Percentiles rank a stretch among this genome's conserved stretches.
Evolutionary conservation across 2,888 invertebrate species (phyloP).

Genomic region (Dendrolimus houi): DNA sequence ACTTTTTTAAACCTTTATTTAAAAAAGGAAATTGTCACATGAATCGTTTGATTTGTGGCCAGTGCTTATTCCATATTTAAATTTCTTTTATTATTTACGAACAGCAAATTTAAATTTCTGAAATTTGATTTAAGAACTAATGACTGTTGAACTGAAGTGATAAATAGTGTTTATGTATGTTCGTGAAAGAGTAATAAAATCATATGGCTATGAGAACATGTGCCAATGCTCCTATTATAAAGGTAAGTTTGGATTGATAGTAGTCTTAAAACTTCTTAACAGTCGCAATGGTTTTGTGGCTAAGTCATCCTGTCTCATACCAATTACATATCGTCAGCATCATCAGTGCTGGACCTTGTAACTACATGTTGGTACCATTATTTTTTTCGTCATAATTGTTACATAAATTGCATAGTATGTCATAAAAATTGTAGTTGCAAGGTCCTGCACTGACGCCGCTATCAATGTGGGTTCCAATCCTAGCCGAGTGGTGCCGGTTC

Average conservation of each 20-base stretch:
- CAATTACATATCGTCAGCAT: too few relatives aligned
- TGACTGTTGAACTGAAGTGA: slow-evolving; percentile 16
- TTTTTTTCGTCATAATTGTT: too few relatives aligned
- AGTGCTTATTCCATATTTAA: not conserved
- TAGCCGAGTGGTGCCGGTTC: too few relatives aligned
- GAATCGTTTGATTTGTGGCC: slow-evolving; percentile 12
- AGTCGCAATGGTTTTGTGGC: too few relatives aligned
- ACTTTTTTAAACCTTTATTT: slow-evolving; percentile 3
- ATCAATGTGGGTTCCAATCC: too few relatives aligned
- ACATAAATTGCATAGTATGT: too few relatives aligned
- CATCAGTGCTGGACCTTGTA: too few relatives aligned
- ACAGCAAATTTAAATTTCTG: not conserved
- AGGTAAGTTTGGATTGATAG: slow-evolving; percentile 37
- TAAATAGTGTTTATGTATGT: slow-evolving; percentile 28
- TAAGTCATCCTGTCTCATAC: too few relatives aligned
- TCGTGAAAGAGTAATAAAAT: slow-evolving; percentile 22
- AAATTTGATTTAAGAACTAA: slow-evolving; percentile 1
- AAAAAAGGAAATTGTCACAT: not conserved
- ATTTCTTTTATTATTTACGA: not conserved
- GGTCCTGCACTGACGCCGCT: too few relatives aligned
- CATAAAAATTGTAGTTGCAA: too few relatives aligned
- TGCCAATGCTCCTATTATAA: slow-evolving; percentile 34
- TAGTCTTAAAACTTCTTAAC: too few relatives aligned
- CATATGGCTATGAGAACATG: slow-evolving; percentile 52
- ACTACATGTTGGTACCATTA: too few relatives aligned